Evolutionary conservation across 1,140 invertebrate species (phyloP).

Genomic region (Caerostris extrusa): DNA sequence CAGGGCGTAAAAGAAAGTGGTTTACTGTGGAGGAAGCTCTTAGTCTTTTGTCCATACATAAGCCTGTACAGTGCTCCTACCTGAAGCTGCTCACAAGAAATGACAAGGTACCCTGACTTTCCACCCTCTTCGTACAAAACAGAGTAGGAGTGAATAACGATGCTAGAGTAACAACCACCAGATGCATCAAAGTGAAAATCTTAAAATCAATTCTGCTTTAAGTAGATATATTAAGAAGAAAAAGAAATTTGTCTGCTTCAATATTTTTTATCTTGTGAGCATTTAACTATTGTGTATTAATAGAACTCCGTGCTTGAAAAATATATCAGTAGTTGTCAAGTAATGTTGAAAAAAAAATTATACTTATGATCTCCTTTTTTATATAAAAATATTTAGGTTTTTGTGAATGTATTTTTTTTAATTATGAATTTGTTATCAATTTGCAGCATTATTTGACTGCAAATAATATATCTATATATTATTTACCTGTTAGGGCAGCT

Average conservation of each 20-base stretch:
- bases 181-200: conserved; percentile 64
- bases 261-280: conserved; percentile 45
- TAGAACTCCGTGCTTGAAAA: conserved; percentile 47
- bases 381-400: conserved; percentile 1
- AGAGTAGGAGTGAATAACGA: conserved; percentile 49
- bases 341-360: conserved; percentile 37
- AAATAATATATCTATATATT: conserved; percentile 15
- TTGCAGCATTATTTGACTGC: conserved; percentile 40
- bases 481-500: conserved; percentile 55
- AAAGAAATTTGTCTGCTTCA: not conserved
- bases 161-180: conserved; percentile 67
- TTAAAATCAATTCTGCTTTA: conserved; percentile 21
- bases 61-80: conserved; percentile 94
- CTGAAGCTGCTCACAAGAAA: conserved; percentile 83
- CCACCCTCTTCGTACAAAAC: not conserved
- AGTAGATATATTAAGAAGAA: not conserved
- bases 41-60: conserved; percentile 91
- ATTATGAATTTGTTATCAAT: conserved; percentile 45
- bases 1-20: conserved; percentile 94
- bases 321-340: conserved; percentile 28
- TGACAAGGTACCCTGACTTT: conserved; percentile 78
- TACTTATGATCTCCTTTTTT: conserved; percentile 45
- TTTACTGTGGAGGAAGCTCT: conserved; percentile 94
- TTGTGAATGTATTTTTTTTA: not conserved
- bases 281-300: conserved; percentile 39